Conservation (phyloP, 2,888 invertebrate species). For the Nymphalis c-album region DNA sequence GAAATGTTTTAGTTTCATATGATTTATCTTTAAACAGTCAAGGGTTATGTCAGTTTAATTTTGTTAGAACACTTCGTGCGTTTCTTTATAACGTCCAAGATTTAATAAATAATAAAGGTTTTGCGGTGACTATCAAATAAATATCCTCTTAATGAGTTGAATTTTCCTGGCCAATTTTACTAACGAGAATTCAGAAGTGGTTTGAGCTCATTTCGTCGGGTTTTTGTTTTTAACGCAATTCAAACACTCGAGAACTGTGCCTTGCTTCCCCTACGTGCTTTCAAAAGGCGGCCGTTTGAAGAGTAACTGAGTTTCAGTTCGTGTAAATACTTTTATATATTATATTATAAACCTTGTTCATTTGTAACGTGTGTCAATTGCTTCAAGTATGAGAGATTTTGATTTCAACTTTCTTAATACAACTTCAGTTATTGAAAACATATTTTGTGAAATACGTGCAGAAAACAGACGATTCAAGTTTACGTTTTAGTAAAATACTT, state of each 20-base stretch:
- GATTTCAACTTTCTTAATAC: neutral
- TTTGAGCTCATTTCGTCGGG: constrained; percentile 31
- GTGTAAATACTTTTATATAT: constrained; percentile 18
- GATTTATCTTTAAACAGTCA: too few relatives aligned
- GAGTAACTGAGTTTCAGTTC: constrained; percentile 33
- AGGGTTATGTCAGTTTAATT: neutral
- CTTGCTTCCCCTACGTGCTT: constrained; percentile 31
- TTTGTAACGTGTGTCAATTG: constrained; percentile 15
- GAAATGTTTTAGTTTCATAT: too few relatives aligned
- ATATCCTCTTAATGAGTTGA: constrained; percentile 26
- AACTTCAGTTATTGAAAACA: neutral
- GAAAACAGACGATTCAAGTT: too few relatives aligned
- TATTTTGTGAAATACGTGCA: neutral
- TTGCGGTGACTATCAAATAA: constrained; percentile 24
- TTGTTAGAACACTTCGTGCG: neutral
- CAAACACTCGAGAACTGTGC: constrained; percentile 36
- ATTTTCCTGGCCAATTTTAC: constrained; percentile 27
- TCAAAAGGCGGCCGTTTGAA: constrained; percentile 27
- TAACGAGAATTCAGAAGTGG: constrained; percentile 30
- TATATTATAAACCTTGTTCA: constrained; percentile 4
- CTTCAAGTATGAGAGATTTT: neutral
- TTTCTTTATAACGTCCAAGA: neutral
- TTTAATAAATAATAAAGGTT: constrained; percentile 3
- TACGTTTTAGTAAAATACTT: too few relatives aligned
- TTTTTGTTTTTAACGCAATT: constrained; percentile 34